These are phyloP conservation scores for Psettodes erumei DNA, from an alignment of 2,113 vertebrate genomes.

Conservation along the genomic window DNA sequence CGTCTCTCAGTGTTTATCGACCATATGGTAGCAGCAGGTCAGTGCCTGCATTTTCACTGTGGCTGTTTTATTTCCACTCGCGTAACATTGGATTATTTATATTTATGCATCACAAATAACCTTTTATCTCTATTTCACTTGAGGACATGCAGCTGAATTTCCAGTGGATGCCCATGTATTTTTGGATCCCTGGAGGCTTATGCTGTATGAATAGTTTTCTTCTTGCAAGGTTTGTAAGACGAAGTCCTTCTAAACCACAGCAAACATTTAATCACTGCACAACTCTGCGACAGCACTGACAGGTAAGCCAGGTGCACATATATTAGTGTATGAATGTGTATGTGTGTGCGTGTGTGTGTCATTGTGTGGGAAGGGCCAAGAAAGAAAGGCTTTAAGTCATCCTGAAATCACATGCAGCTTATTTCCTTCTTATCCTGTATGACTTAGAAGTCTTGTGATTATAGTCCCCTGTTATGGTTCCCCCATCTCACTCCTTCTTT, in stretches of 20 bases:
- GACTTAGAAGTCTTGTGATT: constrained; percentile 67
- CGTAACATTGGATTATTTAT: constrained; percentile 31
- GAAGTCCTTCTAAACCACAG: neutral
- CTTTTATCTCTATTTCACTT: constrained; percentile 12
- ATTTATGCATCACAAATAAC: neutral
- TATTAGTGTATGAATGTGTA: neutral
- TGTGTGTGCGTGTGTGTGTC: constrained; percentile 3
- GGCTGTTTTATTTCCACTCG: constrained; percentile 19
- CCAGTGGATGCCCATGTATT: neutral
- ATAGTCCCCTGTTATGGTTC: constrained; percentile 27
- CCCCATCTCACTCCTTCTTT: neutral
- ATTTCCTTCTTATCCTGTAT: constrained; percentile 53
- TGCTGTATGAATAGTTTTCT: neutral
- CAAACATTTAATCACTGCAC: constrained; percentile 1
- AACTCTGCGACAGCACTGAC: neutral
- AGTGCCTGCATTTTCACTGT: constrained; percentile 27
- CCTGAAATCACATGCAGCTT: constrained; percentile 57
- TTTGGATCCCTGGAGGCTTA: neutral
- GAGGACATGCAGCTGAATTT: constrained; percentile 10
- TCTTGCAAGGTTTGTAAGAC: neutral
- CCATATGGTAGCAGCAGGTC: constrained; percentile 42
- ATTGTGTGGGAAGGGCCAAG: neutral
- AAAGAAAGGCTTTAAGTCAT: constrained; percentile 35
- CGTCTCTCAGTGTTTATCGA: constrained; percentile 66
- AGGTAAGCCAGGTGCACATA: neutral